Evolutionary conservation across 1,140 invertebrate genomes (phyloP).

Genomic region (Sitobion miscanthi): DNA sequence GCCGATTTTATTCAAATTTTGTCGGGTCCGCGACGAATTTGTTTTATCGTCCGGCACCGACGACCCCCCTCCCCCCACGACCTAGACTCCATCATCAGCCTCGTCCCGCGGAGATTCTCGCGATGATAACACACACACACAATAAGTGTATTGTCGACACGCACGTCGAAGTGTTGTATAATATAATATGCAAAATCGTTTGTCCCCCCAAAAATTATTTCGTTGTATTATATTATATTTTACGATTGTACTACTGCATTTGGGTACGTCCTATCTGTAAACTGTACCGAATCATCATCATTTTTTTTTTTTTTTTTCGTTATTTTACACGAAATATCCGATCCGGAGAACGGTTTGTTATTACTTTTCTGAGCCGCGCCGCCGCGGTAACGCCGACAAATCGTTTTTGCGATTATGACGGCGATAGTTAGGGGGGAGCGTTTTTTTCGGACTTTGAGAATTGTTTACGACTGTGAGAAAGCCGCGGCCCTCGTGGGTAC

Average conservation of each 20-base stretch:
- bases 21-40: slow-evolving; percentile 50
- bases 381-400: background rate
- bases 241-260: background rate
- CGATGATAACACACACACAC: background rate
- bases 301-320: background rate
- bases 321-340: background rate
- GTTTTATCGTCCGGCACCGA: slow-evolving; percentile 55
- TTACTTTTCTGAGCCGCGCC: background rate
- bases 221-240: background rate
- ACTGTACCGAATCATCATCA: background rate
- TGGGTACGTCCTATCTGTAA: background rate
- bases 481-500: background rate
- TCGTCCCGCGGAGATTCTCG: background rate
- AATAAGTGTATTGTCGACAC: background rate
- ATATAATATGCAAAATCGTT: background rate
- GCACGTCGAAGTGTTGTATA: background rate
- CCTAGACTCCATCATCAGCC: background rate
- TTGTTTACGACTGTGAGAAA: slow-evolving; percentile 39
- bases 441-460: background rate
- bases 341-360: slow-evolving; percentile 6
- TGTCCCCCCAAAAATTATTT: background rate
- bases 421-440: background rate
- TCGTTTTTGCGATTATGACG: slow-evolving; percentile 24
- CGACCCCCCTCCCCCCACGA: background rate
- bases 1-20: slow-evolving; percentile 26